Conservation (phyloP, 2,113 vertebrate species). For the Aphelocoma coerulescens region DNA sequence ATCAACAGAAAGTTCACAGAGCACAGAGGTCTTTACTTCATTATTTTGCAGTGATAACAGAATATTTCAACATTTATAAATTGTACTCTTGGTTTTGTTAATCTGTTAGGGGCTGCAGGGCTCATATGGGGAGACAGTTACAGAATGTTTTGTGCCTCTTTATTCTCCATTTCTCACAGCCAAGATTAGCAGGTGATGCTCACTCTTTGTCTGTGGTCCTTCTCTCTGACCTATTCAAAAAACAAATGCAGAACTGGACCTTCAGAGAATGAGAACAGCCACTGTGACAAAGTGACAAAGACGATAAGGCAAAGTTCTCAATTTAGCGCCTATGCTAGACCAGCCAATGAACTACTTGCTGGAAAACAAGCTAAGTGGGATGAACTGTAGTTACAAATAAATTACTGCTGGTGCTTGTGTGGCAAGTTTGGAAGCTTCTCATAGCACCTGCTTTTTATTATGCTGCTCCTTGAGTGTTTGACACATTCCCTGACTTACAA, state of each 20-base stretch:
- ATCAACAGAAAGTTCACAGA: background rate
- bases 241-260: background rate
- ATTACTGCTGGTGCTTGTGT: background rate
- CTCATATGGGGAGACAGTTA: background rate
- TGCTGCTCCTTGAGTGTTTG: background rate
- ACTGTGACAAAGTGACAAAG: background rate
- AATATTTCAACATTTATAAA: background rate
- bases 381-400: background rate
- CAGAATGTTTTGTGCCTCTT: background rate
- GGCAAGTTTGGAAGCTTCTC: background rate
- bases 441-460: background rate
- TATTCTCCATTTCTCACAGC: background rate
- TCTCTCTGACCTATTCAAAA: background rate
- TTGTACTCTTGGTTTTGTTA: background rate
- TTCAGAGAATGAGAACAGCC: background rate
- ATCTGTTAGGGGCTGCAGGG: background rate
- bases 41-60: background rate
- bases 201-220: background rate
- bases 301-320: rapidly evolving
- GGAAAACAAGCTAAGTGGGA: background rate
- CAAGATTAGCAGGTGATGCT: background rate
- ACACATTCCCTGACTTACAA: background rate
- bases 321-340: background rate
- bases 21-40: background rate
- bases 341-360: background rate